These are phyloP conservation scores for Coecobrya sp. DNA, from an alignment of 2,888 invertebrate species.

Conservation along the genomic window DNA sequence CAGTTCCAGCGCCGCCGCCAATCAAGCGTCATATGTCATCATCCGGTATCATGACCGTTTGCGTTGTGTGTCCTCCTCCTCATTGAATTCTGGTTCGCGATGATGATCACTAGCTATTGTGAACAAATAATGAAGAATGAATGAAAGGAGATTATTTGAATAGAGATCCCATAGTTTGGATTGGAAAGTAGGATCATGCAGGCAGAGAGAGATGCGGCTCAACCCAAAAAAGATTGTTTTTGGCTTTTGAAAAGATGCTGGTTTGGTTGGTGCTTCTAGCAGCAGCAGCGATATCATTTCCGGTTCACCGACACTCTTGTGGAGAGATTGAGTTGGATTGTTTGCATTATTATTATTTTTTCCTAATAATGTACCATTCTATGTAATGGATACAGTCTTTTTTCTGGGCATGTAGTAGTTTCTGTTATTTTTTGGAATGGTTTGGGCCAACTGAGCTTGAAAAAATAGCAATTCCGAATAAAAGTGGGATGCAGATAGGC, in stretches of 20 bases:
- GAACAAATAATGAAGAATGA: not conserved
- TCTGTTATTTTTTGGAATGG: too few relatives aligned
- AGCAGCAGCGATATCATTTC: constrained; percentile 55
- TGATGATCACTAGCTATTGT: not conserved
- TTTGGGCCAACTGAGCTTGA: too few relatives aligned
- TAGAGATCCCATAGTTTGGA: constrained; percentile 10
- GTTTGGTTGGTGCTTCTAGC: not conserved
- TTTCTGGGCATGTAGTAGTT: too few relatives aligned
- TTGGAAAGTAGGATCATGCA: not conserved
- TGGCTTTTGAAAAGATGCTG: not conserved
- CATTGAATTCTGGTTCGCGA: not conserved
- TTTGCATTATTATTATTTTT: not conserved
- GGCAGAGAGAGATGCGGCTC: not conserved
- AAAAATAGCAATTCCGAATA: too few relatives aligned
- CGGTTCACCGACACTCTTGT: constrained; percentile 40
- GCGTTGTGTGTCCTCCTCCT: not conserved
- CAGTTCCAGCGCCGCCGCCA: too few relatives aligned
- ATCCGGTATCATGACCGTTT: not conserved
- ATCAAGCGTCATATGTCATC: too few relatives aligned
- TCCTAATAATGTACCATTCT: not conserved
- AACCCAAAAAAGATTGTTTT: not conserved
- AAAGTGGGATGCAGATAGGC: too few relatives aligned
- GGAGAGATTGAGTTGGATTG: not conserved
- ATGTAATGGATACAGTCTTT: too few relatives aligned
- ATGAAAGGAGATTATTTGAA: constrained; percentile 2